Evolutionary conservation across 2,113 vertebrate genomes (phyloP).

Genomic region (Gavialis gangeticus): DNA sequence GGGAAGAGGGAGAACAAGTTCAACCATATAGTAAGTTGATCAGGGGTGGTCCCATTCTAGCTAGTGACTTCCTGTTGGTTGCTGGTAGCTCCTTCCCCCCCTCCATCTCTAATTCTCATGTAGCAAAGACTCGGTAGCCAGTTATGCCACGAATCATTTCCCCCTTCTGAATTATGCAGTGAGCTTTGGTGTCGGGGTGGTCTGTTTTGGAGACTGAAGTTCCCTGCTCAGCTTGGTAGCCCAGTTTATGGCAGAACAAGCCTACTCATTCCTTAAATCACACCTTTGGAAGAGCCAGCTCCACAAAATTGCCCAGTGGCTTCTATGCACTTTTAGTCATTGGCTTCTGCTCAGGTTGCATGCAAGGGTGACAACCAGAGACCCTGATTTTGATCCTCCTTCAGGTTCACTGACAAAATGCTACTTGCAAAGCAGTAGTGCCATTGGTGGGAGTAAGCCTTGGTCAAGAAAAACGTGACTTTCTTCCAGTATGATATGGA

Average conservation of each 20-base stretch:
- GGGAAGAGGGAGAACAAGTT: too few species aligned
- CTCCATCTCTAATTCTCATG: too few species aligned
- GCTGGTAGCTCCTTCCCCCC: neutral
- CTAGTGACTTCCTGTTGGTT: neutral
- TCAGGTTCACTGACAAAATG: neutral
- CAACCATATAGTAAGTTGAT: too few species aligned
- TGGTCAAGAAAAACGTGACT: neutral
- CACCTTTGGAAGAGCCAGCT: neutral
- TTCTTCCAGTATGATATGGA: neutral
- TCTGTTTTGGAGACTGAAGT: neutral
- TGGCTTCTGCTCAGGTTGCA: neutral
- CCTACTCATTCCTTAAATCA: neutral
- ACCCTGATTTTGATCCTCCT: neutral
- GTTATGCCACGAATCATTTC: neutral
- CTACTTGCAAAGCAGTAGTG: neutral
- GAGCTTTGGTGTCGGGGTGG: neutral
- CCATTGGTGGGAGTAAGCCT: neutral
- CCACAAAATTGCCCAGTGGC: neutral
- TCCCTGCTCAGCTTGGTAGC: neutral
- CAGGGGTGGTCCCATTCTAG: too few species aligned
- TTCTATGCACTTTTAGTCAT: fast-evolving
- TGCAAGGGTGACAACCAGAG: neutral
- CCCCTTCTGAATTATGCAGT: neutral
- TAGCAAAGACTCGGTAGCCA: neutral
- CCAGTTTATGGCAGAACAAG: neutral